Evolutionary conservation across 2,113 vertebrate species (phyloP).

Genomic region (Tachysurus vachellii): DNA sequence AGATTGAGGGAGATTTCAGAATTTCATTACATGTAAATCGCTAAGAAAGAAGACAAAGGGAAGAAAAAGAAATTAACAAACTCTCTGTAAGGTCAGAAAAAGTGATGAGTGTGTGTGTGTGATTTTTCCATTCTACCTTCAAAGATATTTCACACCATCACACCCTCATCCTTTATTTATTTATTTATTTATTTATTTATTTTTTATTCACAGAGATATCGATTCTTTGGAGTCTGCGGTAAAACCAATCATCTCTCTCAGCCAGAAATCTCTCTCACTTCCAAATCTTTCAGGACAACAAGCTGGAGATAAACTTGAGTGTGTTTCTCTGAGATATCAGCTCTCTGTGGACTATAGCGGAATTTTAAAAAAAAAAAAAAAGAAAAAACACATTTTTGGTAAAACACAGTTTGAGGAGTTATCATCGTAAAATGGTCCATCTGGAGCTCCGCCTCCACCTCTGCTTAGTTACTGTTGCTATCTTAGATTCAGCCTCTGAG

Average conservation of each 20-base stretch:
- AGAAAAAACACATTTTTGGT: too few species aligned
- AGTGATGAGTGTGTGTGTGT: not conserved
- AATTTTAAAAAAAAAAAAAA: not conserved
- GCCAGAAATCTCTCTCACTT: slow-evolving; percentile 30
- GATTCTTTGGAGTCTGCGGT: slow-evolving; percentile 30
- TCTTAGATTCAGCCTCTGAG: not conserved
- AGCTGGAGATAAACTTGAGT: slow-evolving; percentile 24
- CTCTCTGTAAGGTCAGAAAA: not conserved
- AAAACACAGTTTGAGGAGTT: not conserved
- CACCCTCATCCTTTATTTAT: not conserved
- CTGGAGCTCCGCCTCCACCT: not conserved
- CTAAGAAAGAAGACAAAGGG: not conserved
- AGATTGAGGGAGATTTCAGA: not conserved
- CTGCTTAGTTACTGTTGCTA: not conserved
- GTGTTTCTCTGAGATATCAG: slow-evolving; percentile 25
- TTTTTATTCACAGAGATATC: slow-evolving; percentile 28
- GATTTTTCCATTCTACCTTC: not conserved
- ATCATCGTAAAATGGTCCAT: not conserved
- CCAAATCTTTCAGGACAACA: slow-evolving; percentile 25
- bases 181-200: not conserved
- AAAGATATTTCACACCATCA: slow-evolving; percentile 1
- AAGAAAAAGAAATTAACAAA: not conserved
- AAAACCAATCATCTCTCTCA: slow-evolving; percentile 36
- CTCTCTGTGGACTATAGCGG: not conserved
- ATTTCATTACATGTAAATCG: not conserved